These are phyloP conservation scores for Gerosis bhagava DNA, from an alignment of 2,888 invertebrate genomes.

Conservation along the genomic window DNA sequence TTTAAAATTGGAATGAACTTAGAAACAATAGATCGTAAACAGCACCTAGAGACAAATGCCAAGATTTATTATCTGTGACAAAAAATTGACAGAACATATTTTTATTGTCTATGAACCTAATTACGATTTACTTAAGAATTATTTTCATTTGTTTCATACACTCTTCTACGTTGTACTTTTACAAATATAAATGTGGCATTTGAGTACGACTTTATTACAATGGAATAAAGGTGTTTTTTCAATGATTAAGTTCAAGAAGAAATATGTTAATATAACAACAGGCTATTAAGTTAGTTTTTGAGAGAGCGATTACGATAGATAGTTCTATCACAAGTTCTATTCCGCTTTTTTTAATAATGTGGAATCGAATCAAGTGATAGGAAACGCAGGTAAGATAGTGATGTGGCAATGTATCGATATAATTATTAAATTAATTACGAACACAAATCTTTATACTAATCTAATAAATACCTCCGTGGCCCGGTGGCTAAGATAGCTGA, in stretches of 20 bases:
- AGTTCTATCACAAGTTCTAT: slow-evolving; percentile 36
- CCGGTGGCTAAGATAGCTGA: too few species aligned
- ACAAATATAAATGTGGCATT: too few species aligned
- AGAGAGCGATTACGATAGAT: slow-evolving; percentile 47
- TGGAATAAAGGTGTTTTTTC: slow-evolving; percentile 10
- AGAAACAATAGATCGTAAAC: slow-evolving; percentile 65
- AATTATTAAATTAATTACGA: too few species aligned
- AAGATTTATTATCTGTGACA: slow-evolving; percentile 62
- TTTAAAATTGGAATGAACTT: slow-evolving; percentile 33
- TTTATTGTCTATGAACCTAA: slow-evolving; percentile 18
- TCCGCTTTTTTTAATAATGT: slow-evolving; percentile 46
- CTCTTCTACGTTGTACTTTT: background rate
- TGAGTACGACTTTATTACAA: background rate
- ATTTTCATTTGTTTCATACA: background rate
- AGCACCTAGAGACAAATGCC: slow-evolving; percentile 66
- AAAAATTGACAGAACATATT: slow-evolving; percentile 41
- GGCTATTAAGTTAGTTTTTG: slow-evolving; percentile 32
- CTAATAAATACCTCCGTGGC: too few species aligned
- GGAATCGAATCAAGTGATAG: slow-evolving; percentile 60
- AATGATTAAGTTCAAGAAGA: slow-evolving; percentile 25
- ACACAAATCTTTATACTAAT: too few species aligned
- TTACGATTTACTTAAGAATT: slow-evolving; percentile 8
- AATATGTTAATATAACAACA: slow-evolving; percentile 9
- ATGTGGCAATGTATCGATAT: too few species aligned
- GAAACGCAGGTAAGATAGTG: slow-evolving; percentile 40